Percentiles rank a stretch among this genome's conserved stretches.
Evolutionary conservation across 2,113 vertebrate genomes (phyloP).

Genomic region (Sakesphorus luctuosus): DNA sequence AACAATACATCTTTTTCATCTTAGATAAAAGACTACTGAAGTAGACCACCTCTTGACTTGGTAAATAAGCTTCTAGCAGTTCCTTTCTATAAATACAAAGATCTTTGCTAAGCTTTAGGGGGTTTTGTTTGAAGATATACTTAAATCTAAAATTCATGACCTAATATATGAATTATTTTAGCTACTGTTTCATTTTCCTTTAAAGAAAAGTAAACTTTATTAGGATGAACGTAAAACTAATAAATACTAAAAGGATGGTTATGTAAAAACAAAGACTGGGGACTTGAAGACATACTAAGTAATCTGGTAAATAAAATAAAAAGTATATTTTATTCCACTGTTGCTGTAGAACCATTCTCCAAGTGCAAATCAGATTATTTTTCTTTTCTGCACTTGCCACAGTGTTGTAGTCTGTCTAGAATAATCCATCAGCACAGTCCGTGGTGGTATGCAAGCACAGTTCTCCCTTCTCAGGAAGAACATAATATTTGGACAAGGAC

Average conservation of each 20-base stretch:
- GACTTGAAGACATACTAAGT: neutral
- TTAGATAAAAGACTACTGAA: neutral
- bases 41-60: neutral
- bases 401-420: conserved; percentile 40
- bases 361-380: neutral
- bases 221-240: neutral
- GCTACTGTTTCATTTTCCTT: neutral
- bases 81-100: neutral
- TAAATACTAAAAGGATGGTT: neutral
- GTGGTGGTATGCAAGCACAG: neutral
- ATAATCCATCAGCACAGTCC: conserved; percentile 78
- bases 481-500: conserved; percentile 45
- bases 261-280: neutral
- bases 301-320: conserved; percentile 28
- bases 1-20: neutral
- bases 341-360: conserved; percentile 45
- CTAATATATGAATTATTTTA: neutral
- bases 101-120: neutral
- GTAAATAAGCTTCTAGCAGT: neutral
- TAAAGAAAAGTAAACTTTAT: neutral
- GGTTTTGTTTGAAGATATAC: neutral
- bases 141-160: neutral
- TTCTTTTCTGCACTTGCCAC: conserved; percentile 73
- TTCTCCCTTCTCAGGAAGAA: conserved; percentile 60
- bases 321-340: conserved; percentile 10